These are phyloP conservation scores for Amazona ochrocephala DNA, from an alignment of 2,797 vertebrate species.

Conservation along the genomic window DNA sequence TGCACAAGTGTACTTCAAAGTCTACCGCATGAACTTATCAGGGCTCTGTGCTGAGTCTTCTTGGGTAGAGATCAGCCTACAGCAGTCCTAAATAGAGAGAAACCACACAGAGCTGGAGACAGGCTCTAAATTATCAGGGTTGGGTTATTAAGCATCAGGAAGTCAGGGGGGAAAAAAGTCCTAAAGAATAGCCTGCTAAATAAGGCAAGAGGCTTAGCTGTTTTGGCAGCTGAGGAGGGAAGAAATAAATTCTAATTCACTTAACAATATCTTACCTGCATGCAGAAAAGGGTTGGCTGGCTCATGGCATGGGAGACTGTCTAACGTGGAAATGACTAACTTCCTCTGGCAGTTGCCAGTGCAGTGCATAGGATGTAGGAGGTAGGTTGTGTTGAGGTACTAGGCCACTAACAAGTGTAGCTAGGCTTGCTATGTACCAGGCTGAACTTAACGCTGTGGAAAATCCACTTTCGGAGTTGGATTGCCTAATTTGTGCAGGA, in stretches of 20 bases:
- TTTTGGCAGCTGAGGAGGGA: slow-evolving; percentile 38
- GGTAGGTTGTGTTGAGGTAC: background rate
- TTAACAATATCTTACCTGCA: slow-evolving; percentile 50
- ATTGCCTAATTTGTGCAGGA: background rate
- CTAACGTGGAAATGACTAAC: slow-evolving; percentile 49
- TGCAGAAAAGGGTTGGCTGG: slow-evolving; percentile 25
- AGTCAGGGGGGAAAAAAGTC: background rate
- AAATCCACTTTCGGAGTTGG: background rate
- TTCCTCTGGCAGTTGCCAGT: slow-evolving; percentile 27
- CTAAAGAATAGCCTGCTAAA: background rate
- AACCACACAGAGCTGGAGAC: background rate
- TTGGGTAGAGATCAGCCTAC: background rate
- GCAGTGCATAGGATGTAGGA: background rate
- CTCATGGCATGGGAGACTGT: background rate
- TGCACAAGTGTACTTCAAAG: background rate
- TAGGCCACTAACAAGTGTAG: background rate
- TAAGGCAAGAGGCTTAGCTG: background rate
- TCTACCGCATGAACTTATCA: background rate
- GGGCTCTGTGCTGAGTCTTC: background rate
- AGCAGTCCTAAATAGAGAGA: background rate
- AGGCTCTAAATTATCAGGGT: background rate
- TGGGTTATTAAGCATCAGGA: slow-evolving; percentile 27
- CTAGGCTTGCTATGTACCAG: background rate
- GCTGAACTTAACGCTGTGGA: background rate
- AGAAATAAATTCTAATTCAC: slow-evolving; percentile 44